These are phyloP conservation scores for Leptinotarsa rubiginosa DNA, from an alignment of 2,888 invertebrate genomes.

Conservation along the genomic window DNA sequence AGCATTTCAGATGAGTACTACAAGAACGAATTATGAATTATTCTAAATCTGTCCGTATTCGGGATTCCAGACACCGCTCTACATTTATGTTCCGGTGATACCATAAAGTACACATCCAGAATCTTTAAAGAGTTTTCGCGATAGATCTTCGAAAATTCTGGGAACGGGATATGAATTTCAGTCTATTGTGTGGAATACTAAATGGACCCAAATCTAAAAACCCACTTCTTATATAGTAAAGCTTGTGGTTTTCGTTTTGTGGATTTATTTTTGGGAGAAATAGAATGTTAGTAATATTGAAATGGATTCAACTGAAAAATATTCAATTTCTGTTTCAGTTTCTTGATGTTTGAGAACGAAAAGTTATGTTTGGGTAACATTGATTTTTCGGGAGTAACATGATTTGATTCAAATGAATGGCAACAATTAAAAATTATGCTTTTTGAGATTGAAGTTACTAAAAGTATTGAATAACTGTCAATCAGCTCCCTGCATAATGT, in stretches of 20 bases:
- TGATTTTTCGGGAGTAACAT: no score
- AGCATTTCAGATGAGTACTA: not conserved
- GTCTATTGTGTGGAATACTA: slow-evolving; percentile 47
- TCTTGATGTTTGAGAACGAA: slow-evolving; percentile 28
- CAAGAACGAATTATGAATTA: not conserved
- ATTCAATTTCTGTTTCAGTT: slow-evolving; percentile 39
- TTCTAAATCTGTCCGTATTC: not conserved
- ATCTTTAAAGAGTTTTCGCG: slow-evolving; percentile 46
- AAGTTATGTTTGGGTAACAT: no score
- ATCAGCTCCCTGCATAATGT: no score
- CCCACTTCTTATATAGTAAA: slow-evolving; percentile 41
- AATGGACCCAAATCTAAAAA: slow-evolving; percentile 45
- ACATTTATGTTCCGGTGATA: slow-evolving; percentile 52
- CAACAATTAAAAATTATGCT: no score
- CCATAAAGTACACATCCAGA: slow-evolving; percentile 52
- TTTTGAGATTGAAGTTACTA: no score
- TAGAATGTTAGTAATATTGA: slow-evolving; percentile 41
- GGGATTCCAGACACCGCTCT: slow-evolving; percentile 1
- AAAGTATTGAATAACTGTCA: no score
- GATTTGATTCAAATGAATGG: no score
- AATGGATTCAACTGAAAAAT: slow-evolving; percentile 38
- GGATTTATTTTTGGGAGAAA: slow-evolving; percentile 40
- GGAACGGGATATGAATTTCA: slow-evolving; percentile 51
- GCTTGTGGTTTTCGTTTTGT: slow-evolving; percentile 37
- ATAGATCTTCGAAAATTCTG: slow-evolving; percentile 42